Conservation (phyloP, 1,140 invertebrate species). For the Drosophila rhopaloa region DNA sequence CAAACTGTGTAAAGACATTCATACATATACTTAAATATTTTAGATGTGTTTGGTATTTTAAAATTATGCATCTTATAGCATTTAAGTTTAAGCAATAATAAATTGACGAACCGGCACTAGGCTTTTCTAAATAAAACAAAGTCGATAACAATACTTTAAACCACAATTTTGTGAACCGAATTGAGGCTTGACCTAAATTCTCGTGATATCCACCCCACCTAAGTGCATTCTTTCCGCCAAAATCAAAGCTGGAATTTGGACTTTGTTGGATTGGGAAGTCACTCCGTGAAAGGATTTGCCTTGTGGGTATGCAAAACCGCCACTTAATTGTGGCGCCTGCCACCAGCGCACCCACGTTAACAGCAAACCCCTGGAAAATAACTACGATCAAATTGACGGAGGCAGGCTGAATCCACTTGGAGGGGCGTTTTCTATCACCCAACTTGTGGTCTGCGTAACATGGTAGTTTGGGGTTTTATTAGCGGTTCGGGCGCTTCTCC, state of each 20-base stretch:
- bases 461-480: conserved; percentile 56
- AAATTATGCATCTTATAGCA: no score
- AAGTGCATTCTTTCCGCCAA: conserved; percentile 5
- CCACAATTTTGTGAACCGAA: neutral
- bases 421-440: conserved; percentile 15
- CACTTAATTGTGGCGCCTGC: conserved; percentile 67
- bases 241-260: neutral
- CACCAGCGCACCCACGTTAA: conserved; percentile 38
- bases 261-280: neutral
- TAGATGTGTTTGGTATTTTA: no score
- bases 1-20: no score
- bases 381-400: conserved; percentile 31
- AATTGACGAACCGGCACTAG: neutral
- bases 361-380: conserved; percentile 23
- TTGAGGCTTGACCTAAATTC: neutral
- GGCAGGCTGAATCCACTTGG: conserved; percentile 21
- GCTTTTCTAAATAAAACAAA: neutral
- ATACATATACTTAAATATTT: no score
- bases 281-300: conserved; percentile 7
- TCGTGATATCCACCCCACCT: neutral
- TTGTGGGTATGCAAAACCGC: conserved; percentile 29
- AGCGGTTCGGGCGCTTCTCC: conserved; percentile 40
- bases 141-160: neutral
- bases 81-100: neutral
- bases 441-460: conserved; percentile 58